A percentile compares a stretch with the other conserved stretches of the same genome.
Conservation (phyloP, 2,113 vertebrate genomes). For the Tragelaphus buxtoni region DNA sequence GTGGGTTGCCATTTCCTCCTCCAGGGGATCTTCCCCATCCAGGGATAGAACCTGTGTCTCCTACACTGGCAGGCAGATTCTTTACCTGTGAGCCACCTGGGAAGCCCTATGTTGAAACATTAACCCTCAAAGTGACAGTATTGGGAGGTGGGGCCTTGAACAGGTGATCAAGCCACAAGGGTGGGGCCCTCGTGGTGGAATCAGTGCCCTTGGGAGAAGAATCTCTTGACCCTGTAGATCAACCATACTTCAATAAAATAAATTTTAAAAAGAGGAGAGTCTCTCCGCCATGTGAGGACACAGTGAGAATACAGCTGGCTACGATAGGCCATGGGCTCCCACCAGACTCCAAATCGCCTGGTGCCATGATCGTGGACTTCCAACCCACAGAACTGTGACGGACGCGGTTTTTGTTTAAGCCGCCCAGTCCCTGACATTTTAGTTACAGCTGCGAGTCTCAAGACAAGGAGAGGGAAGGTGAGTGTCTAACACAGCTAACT, state of each 20-base stretch:
- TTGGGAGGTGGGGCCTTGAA: neutral
- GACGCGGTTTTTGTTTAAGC: accelerated
- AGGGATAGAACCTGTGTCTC: accelerated
- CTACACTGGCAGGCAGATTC: neutral
- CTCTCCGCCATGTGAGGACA: accelerated
- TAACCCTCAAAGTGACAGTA: neutral
- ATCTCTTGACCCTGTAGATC: neutral
- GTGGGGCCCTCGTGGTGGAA: neutral
- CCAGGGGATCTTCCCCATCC: neutral
- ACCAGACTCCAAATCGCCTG: neutral
- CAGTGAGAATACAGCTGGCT: accelerated
- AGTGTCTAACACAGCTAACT: accelerated
- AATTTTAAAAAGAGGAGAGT: neutral
- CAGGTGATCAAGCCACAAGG: neutral
- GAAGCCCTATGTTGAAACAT: neutral
- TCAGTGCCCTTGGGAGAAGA: neutral
- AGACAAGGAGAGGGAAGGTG: neutral
- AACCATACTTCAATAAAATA: neutral
- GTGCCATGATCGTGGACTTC: neutral
- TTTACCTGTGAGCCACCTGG: neutral
- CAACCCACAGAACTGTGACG: neutral
- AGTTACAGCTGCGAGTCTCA: accelerated
- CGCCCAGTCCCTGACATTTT: accelerated
- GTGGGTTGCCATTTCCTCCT: neutral
- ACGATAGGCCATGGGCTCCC: accelerated